Evolutionary conservation across 2,113 vertebrate genomes (phyloP).

Genomic region (Ochotona curzoniae): DNA sequence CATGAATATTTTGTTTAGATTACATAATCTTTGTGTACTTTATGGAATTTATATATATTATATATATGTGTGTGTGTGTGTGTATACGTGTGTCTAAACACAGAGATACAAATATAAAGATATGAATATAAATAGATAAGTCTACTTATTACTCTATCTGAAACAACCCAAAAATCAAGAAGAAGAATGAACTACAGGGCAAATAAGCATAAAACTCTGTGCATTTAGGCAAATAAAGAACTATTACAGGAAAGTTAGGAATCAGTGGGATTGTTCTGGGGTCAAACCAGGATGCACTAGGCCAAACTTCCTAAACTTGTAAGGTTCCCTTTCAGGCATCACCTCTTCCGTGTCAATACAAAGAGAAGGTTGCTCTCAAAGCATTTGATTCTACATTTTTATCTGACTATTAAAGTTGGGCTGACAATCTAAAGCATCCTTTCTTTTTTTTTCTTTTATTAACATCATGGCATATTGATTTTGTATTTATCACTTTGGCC

Average conservation of each 20-base stretch:
- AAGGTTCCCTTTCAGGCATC: conserved; percentile 36
- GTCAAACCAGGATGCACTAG: not conserved
- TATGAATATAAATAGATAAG: too few species aligned
- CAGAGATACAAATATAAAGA: too few species aligned
- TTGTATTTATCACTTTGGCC: not conserved
- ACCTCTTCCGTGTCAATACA: conserved; percentile 46
- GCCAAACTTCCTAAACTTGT: not conserved
- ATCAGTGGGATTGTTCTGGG: not conserved
- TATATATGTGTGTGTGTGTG: not conserved
- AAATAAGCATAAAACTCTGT: not conserved
- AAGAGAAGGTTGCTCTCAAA: not conserved
- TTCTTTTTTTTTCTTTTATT: not conserved
- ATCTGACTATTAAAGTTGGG: not conserved
- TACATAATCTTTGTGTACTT: too few species aligned
- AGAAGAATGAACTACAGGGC: not conserved
- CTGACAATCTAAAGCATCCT: not conserved
- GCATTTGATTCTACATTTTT: conserved; percentile 58
- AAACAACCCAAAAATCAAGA: not conserved
- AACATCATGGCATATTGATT: not conserved
- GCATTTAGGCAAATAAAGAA: not conserved
- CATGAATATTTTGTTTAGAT: too few species aligned
- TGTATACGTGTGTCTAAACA: not conserved
- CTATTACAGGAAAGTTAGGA: not conserved
- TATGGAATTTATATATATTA: too few species aligned
- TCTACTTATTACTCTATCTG: not conserved